Base-by-base conservation (phyloP, 2,797 vertebrate genomes). In the Limnodromus scolopaceus region DNA sequence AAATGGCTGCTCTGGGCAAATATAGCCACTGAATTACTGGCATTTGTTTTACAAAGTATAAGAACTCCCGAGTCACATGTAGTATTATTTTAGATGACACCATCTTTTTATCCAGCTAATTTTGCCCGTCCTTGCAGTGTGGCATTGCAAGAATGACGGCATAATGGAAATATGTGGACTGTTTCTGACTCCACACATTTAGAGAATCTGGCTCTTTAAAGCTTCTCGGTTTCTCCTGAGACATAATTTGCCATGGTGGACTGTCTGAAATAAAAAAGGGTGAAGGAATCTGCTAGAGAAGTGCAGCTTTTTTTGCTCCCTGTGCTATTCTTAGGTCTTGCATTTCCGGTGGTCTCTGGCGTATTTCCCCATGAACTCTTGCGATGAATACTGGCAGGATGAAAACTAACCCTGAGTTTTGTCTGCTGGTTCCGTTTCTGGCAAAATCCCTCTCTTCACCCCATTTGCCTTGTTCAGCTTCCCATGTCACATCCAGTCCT, bases 401-500 rank as follows among this genome's bases (percentile, higher is more conserved):
- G 23, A 84, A 83, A 70, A 66, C 15, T 54, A 45, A 41, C 19
- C 30, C 58, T 13, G 32, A 61, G 16, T 72, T 84, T 72, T 74
- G 13, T 54, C 65, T 87, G 38, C 38, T 61, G 17, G 36, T 48
- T 63, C 19, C 11, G 34, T 87, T 94, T 84, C 34, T 66, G 25
- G 27, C 20, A 71, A 71, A 94, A 81, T 70, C 70, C 2, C 8
- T 51, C 28, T 68, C 30, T 86, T 43, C 22, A 27, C n/a, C 11
- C 34, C 28, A 30, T 41, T 84, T 93, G 43, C 11, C 48, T 68
- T 70, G 25, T 58, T 88, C 54, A 49, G 38, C 18, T 83, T 90
- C 38, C 46, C 10, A 5, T 36, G 41, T 24, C 17, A 10, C 0
- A 0, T 43, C 19, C 25, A 46, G 16, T 22, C 18, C 16, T 74